Evolutionary conservation across 2,797 vertebrate species (phyloP).

Genomic region (Takifugu rubripes): DNA sequence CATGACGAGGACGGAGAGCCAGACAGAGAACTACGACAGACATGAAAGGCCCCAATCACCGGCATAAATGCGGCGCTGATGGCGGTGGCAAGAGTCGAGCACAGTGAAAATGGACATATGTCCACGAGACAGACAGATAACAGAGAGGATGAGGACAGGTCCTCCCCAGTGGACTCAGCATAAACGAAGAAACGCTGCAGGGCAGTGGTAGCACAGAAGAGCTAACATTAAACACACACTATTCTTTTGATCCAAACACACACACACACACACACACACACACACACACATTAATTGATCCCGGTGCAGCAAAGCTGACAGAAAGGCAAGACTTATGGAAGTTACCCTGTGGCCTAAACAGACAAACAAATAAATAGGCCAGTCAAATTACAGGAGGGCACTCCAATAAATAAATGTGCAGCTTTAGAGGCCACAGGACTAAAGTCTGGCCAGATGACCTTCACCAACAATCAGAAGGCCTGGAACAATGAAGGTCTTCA

Average conservation of each 20-base stretch:
- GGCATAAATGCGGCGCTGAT: conserved; percentile 1
- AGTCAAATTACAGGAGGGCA: conserved; percentile 40
- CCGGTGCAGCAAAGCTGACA: conserved; percentile 55
- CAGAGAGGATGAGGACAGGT: conserved; percentile 13
- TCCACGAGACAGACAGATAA: conserved; percentile 8
- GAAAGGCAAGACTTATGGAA: conserved; percentile 45
- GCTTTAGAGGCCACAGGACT: conserved; percentile 24
- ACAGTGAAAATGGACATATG: conserved; percentile 1
- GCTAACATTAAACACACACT: conserved; percentile 20
- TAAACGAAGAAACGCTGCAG: conserved; percentile 46
- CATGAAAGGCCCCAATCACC: conserved; percentile 12
- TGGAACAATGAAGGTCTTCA: conserved; percentile 1
- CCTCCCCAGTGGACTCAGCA: conserved; percentile 52
- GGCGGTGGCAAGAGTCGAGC: background rate
- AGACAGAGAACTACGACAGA: background rate
- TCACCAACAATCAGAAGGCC: conserved; percentile 14
- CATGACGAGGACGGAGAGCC: background rate
- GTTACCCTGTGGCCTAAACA: conserved; percentile 52
- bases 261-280: conserved; percentile 9
- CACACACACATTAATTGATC: conserved; percentile 66
- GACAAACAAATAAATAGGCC: conserved; percentile 54
- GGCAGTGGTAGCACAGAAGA: conserved; percentile 23
- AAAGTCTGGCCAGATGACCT: conserved; percentile 16
- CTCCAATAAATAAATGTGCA: conserved; percentile 39
- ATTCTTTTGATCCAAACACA: conserved; percentile 42